Conservation (phyloP, 2,888 invertebrate species). For the Diplazon laetatorius region DNA sequence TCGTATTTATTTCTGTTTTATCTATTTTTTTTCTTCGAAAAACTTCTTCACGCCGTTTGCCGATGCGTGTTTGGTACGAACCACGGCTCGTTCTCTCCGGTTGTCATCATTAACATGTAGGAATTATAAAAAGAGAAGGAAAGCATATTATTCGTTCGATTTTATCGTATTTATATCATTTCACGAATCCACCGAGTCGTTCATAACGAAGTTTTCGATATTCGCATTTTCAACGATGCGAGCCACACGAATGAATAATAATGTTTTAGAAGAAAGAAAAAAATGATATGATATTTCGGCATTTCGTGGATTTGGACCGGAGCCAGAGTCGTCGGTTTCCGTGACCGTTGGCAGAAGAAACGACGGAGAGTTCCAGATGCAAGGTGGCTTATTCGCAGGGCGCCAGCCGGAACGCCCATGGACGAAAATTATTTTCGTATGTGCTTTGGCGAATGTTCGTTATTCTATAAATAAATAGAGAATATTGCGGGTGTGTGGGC, state of each 20-base stretch:
- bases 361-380: constrained; percentile 32
- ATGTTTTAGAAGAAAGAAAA: not conserved
- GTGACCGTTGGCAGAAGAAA: not conserved
- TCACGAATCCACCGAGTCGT: not conserved
- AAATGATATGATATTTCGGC: constrained; percentile 7
- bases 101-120: not conserved
- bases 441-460: constrained; percentile 25
- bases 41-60: not conserved
- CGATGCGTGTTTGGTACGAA: not conserved
- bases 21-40: not conserved
- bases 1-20: not conserved
- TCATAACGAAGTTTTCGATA: too few relatives aligned
- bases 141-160: not conserved
- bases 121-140: not conserved
- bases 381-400: constrained; percentile 23
- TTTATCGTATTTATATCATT: not conserved
- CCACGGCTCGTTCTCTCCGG: not conserved
- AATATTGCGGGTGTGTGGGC: not conserved
- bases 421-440: constrained; percentile 44
- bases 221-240: too few relatives aligned
- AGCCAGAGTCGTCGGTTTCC: constrained; percentile 5
- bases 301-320: constrained; percentile 21
- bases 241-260: not conserved
- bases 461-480: constrained; percentile 47
- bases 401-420: constrained; percentile 16